Evolutionary conservation across 2,113 vertebrate species (phyloP).

Genomic region (Brienomyrus brachyistius): DNA sequence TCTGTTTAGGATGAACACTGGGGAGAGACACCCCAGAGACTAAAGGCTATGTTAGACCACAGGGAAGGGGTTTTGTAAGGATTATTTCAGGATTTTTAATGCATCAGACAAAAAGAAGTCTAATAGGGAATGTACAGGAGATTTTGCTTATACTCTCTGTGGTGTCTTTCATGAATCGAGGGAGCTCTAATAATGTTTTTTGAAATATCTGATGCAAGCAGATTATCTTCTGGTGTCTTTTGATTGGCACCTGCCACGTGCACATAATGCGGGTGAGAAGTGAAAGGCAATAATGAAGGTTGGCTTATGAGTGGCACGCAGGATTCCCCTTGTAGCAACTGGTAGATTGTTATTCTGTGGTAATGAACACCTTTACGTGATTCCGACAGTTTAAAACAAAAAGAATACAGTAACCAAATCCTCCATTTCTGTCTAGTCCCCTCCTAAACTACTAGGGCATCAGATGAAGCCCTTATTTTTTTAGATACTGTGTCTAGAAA

Average conservation of each 20-base stretch:
- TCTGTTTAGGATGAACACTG: neutral
- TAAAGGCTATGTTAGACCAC: neutral
- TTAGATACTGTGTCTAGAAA: neutral
- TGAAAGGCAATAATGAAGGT: neutral
- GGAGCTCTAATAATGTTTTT: neutral
- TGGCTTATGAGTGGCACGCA: neutral
- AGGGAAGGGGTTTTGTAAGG: neutral
- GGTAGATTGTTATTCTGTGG: neutral
- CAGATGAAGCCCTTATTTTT: neutral
- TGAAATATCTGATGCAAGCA: neutral
- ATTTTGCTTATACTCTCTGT: neutral
- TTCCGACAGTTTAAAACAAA: neutral
- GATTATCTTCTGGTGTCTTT: neutral
- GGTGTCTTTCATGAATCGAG: neutral
- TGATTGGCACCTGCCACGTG: neutral
- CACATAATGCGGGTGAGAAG: neutral
- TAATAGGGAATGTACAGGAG: neutral
- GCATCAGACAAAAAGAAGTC: neutral
- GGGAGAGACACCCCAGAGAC: neutral
- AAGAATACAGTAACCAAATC: neutral
- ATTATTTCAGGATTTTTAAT: slow-evolving; percentile 3
- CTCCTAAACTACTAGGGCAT: neutral
- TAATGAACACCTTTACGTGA: neutral
- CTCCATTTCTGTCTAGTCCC: neutral
- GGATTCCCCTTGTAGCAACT: neutral